Evolutionary conservation across 1,140 invertebrate genomes (phyloP), one percentile per base, ranked within the genome.

Genomic region (Panagrolaimus sp.): DNA sequence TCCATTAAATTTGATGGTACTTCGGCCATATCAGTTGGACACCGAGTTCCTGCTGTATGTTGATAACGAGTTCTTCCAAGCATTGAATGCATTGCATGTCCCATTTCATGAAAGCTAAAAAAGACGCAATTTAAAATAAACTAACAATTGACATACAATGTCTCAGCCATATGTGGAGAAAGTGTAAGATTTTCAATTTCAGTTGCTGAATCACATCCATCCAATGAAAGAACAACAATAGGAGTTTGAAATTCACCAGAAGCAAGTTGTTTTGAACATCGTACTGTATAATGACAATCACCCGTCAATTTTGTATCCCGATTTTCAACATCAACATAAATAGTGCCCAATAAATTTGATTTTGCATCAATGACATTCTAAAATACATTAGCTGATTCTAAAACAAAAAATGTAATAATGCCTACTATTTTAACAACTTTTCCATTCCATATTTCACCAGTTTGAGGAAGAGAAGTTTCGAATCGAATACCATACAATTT

Each of bases 81-180:
- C 93, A 98, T 98, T 6, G 95, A 98, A 85, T 98, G 96, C 87
- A 99, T 90, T 7, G 96, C 96, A 86, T 99, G 96, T 0, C 96
- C 96, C 90, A 97, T 91, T 87, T 98, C 96, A 83, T 99, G 96
- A 85, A 98, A 98, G 38, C 98, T 85, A 86, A 97, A 98, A 83
- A 98, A 94, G 12, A 97, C 89, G 71, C 91, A 89, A 15, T 88
- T 87, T 0, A 91, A 90, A 44, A 88, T 89, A 24, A 98, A 85
- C 45, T 96, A 85, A 43, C n/a, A 90, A 90, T 2, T 93, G 93
- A 14, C 71, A 43, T 14, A 67, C 71, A 43, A 71, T 43, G 88
- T 70, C 67, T 64, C 86, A 70, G 70, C 87, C 86, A 38, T 48
- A 28, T 26, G 26, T 7, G 63, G 45, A 24, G 48, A 52, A 26